Base-by-base conservation (phyloP, 2,888 invertebrate genomes). In the Callyntrura sp. region DNA sequence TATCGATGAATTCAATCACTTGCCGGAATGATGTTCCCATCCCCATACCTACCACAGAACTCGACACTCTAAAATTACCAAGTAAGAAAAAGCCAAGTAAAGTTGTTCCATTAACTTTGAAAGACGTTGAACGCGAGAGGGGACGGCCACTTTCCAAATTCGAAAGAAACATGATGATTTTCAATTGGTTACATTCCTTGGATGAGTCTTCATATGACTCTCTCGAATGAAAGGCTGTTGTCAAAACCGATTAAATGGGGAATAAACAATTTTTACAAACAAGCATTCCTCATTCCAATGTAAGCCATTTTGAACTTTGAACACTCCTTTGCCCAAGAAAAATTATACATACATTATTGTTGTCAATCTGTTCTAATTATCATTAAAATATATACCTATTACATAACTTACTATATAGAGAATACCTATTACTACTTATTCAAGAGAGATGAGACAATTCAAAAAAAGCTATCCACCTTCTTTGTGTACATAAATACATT, bases 141-240 rank as follows among this genome's bases (percentile, higher is more conserved):
- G 97, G 98, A 0, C 97, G 97, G 90, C 97, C 98, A 0, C 95
- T 98, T 12, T 97, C 97, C n/a, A 97, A 97, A 94, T 98, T 97
- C 95, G 98, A 98, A 94, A 95, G 98, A n/a, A 98, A 98, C 94
- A 97, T 98, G 96, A 98, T 98, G 97, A 98, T 98, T 88, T 98
- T 98, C 95, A 98, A 98, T 95, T 98, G 98, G 98, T 95, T 98
- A 0, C 98, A 98, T 94, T 97, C 97, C 0, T 95, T 98, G 23
- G 97, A 98, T 94, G 97, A 98, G 92, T 96, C 96, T 0, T 96
- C 96, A 48, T 95, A 95, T 92, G 96, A 96, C 83, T 92, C 92
- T 17, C 90, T 92, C 1, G 92, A 90, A 35, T 90, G 9, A 11
- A 68, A 43, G 35, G 35, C 6, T 35, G 35, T 6, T n/a, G 51